Base-by-base conservation (phyloP, 2,113 vertebrate species). In the Chamaetylas fuelleborni region DNA sequence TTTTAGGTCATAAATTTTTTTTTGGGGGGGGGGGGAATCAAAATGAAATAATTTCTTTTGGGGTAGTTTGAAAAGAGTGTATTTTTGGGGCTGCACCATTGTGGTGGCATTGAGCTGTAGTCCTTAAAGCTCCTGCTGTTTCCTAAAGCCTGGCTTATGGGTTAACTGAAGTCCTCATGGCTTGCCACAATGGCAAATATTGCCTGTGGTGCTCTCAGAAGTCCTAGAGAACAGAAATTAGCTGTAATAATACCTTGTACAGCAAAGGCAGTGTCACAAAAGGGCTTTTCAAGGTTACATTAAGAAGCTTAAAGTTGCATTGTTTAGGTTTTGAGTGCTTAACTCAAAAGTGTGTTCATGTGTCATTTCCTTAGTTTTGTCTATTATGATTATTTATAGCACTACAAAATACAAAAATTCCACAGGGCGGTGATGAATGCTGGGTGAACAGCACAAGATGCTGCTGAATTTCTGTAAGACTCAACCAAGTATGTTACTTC, bases 361-460 rank as follows among this genome's bases (percentile, higher is more conserved):
- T 31, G 34, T 10, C 1, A 66, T 50, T 87, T 87, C 24, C 17
- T 77, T 38, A 54, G 47, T 18, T 84, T 70, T 76, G 14, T 78
- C 84, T 85, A 40, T 48, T 23, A 23, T 36, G n/a, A 17, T 61
- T 76, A 43, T 72, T 64, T 80, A 56, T 60, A 43, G 11, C 31
- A 48, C 12, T 56, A 31, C 34, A 72, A 81, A 74, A 54, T 42
- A 42, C 10, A 36, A 15, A 50, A 79, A 51, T 64, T 51, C 20
- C 6, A 2, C 26, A 51, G 16, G 8, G 18, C 4, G 13, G 17
- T 33, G 29, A 36, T 4, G 2, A 3, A 4, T 60, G 25, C 23
- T 62, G 33, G 11, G 12, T 19, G 28, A 66, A n/a, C 8, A 81
- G 20, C 6, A 50, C 17, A 51, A 61, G 24, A 31, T 48, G 22